Evolutionary conservation across 2,888 invertebrate species (phyloP), one percentile per base, ranked within the genome.

Genomic region (Villa cingulata): DNA sequence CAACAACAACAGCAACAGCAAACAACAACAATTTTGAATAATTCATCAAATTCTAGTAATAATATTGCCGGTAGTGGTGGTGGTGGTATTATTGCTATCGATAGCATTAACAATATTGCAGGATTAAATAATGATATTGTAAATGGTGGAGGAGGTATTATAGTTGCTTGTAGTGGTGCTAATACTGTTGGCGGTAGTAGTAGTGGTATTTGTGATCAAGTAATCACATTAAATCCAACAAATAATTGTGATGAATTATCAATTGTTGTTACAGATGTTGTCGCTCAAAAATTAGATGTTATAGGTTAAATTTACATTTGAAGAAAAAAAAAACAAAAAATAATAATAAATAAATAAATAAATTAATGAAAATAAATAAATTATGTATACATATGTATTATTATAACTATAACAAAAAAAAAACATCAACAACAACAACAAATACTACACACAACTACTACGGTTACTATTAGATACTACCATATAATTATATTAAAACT

Each of bases 211-310:
- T 49, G 48, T 50, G 42, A 51, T n/a, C 56, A 56, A 51, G 48
- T 53, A 46, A 55, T 53, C 39, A 45, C 9, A 32, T 32, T 32
- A 32, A 32, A 32, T 32, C 12, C 29, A 32, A 12, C 29, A 32
- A 32, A 54, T 43, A 50, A 53, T 43, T 54, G 53, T 53, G 56
- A 54, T 23, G 51, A 51, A 38, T 48, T 53, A 44, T 42, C 50
- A 42, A 51, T 57, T 61, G 65, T 64, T 59, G 65, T 67, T 58
- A 66, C 67, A 58, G 68, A 68, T 65, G n/a, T n/a, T n/a, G n/a
- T n/a, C n/a, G 67, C 68, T 64, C 67, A 68, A 65, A 68, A 66
- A 58, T 60, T 68, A 62, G 68, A 68, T 64, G 68, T 68, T 60
- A 65, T 67, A 65, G 67, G 63, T 57, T 68, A 66, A 40, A 39